Base-by-base conservation (phyloP, 1,140 invertebrate genomes). In the Bombus picipes region DNA sequence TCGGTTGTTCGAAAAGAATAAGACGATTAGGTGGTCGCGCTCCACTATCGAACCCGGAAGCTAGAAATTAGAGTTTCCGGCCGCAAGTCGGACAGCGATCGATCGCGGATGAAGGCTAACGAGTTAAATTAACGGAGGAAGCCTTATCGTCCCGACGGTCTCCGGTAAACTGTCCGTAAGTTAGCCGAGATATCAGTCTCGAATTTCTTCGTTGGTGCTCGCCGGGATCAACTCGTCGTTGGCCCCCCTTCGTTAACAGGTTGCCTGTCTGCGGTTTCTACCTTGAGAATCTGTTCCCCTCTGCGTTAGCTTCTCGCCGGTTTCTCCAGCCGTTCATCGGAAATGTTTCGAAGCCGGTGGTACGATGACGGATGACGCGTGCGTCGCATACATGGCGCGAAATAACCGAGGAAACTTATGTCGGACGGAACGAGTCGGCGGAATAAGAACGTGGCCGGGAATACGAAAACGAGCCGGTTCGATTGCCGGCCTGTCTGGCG, bases 91-190 rank as follows among this genome's bases (percentile, higher is more conserved):
- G 13, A 12, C 71, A 18, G 2, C 62, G 73, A 87, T 89, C 84
- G 85, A 87, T 86, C 65, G 43, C 37, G 65, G 68, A 37, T 66
- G 41, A 79, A 65, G 88, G 82, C 66, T 88, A 89, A 83, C 88
- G 70, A 89, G 86, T 83, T 47, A 78, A 84, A 90, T 83, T 76
- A 89, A 87, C 88, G 84, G 83, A 78, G 62, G 88, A 89, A 90
- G 81, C 88, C 81, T 80, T 78, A 89, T 77, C 88, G 68, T 39
- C 41, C 18, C n/a, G 57, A 59, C 65, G 43, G 87, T 53, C 73
- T 78, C 62, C 68, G 82, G 87, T 81, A 88, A 85, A 89, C 79
- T 86, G 83, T 74, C 22, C 28, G 66, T 34, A 75, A 79, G 57
- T 75, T 82, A 57, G 25, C 74, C 77, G 9, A 39, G 65, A 80